Evolutionary conservation across 1,140 invertebrate species (phyloP), one percentile per base, ranked within the genome.

Genomic region (Cryptotermes secundus): DNA sequence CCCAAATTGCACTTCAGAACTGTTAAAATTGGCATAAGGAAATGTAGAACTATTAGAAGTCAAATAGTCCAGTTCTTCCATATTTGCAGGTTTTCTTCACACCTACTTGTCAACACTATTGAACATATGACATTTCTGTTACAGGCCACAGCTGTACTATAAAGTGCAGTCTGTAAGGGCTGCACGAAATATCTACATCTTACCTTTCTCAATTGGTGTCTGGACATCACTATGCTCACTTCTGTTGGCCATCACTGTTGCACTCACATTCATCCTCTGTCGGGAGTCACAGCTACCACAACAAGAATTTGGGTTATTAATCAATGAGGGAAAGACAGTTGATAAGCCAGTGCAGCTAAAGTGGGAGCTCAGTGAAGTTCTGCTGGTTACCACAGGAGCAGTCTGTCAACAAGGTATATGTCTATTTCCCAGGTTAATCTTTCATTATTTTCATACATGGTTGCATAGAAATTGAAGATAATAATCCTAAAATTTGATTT

Each of bases 351-450:
- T 34, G 22, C 34, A 82, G 26, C 53, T 53, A 14, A 31, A 38
- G 34, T 85, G 84, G 84, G 84, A 85, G 14, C 79, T 85, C 19
- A 85, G 53, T 59, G 84, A 85, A 59, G 81, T 85, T 22, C 82
- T 85, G 45, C n/a, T 85, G 3, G 81, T 85, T 31, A 85, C 84
- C 6, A 35, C 82, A n/a, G 84, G 84, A 34, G 84, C 84, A 34
- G 19, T 85, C 22, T 82, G 80, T 45, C 84, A 85, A 35, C 84
- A 85, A 85, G 84, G 84, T 85, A 36, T 16, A 81, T 34, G 24
- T 34, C 36, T 36, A 19, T 3, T 49, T 49, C 45, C 12, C 14
- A 49, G 19, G 45, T 49, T 19, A 49, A 1, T 12, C 3, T 16
- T 16, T 49, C 45, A 19, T 49, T 3, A 14, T 49, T 49, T 7